These are phyloP conservation scores for Dendroctonus valens DNA, from an alignment of 1,140 invertebrate genomes.

Conservation along the genomic window DNA sequence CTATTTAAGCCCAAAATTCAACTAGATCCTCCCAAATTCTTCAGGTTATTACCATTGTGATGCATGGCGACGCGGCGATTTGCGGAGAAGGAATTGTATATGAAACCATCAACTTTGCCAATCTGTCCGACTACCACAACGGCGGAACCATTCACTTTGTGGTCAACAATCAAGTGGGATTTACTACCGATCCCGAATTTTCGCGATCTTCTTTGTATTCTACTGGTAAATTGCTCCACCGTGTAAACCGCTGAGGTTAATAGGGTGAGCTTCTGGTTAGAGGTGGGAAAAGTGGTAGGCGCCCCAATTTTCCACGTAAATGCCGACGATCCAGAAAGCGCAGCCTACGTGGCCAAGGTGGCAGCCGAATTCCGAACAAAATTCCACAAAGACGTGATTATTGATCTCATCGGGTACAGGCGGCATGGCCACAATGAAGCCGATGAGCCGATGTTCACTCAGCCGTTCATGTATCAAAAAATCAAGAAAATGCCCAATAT, in stretches of 20 bases:
- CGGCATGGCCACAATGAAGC: conserved; percentile 91
- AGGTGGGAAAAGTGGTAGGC: conserved; percentile 62
- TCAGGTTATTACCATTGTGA: conserved; percentile 65
- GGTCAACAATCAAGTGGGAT: conserved; percentile 89
- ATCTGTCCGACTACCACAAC: conserved; percentile 83
- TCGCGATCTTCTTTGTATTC: conserved; percentile 65
- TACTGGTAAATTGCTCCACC: conserved; percentile 46
- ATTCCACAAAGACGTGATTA: conserved; percentile 86
- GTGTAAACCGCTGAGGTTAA: not conserved
- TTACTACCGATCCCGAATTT: conserved; percentile 87
- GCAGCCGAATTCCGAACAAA: conserved; percentile 81
- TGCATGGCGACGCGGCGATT: conserved; percentile 91
- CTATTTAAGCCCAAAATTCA: not conserved
- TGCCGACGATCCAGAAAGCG: conserved; percentile 88
- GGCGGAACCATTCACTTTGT: conserved; percentile 88
- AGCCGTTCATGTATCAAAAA: conserved; percentile 91
- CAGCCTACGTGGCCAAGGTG: conserved; percentile 78
- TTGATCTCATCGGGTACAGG: conserved; percentile 87
- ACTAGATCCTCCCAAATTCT: not conserved
- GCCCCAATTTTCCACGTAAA: conserved; percentile 96
- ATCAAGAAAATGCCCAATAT: conserved; percentile 71
- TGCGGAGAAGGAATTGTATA: conserved; percentile 82
- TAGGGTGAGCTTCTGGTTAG: conserved; percentile 48
- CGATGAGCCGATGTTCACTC: conserved; percentile 93
- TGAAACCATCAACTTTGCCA: conserved; percentile 84